Conservation (phyloP, 2,888 invertebrate genomes). For the Willowsia nigromaculata region DNA sequence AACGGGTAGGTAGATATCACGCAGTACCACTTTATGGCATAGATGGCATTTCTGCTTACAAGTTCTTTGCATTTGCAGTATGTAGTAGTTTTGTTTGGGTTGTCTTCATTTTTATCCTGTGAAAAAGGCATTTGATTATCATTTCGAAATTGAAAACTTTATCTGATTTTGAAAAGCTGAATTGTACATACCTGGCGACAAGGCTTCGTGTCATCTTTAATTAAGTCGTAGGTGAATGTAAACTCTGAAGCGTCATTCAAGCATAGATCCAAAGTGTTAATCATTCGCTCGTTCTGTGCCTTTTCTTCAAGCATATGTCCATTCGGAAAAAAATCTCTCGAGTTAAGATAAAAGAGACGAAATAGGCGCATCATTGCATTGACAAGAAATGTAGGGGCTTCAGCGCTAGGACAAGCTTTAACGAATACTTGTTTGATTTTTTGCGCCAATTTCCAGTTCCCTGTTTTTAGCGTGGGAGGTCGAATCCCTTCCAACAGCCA, state of each 20-base stretch:
- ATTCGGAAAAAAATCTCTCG: slow-evolving; percentile 66
- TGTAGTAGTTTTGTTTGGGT: background rate
- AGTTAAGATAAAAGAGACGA: slow-evolving; percentile 63
- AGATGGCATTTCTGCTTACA: slow-evolving; percentile 17
- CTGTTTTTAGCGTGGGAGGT: slow-evolving; percentile 14
- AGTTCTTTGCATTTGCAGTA: slow-evolving; percentile 32
- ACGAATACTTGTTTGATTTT: slow-evolving; percentile 65
- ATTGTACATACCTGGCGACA: slow-evolving; percentile 39
- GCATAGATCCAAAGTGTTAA: slow-evolving; percentile 52
- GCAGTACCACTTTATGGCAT: too few relatives aligned
- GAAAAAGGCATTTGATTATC: too few relatives aligned
- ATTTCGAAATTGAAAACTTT: too few relatives aligned
- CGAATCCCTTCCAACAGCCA: slow-evolving; percentile 47
- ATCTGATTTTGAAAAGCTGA: too few relatives aligned
- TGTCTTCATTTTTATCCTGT: background rate
- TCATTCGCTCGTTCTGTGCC: slow-evolving; percentile 58
- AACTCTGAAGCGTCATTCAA: slow-evolving; percentile 11
- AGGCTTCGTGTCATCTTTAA: background rate
- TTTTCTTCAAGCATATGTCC: slow-evolving; percentile 57
- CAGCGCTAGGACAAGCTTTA: slow-evolving; percentile 49
- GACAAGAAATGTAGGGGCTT: slow-evolving; percentile 62
- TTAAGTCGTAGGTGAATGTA: slow-evolving; percentile 21
- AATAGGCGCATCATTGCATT: slow-evolving; percentile 72
- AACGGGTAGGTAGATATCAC: too few relatives aligned
- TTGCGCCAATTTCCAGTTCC: slow-evolving; percentile 55